Evolutionary conservation across 2,113 vertebrate species (phyloP), one percentile per base, ranked within the genome.

Genomic region (Poeciliopsis turrubarensis): DNA sequence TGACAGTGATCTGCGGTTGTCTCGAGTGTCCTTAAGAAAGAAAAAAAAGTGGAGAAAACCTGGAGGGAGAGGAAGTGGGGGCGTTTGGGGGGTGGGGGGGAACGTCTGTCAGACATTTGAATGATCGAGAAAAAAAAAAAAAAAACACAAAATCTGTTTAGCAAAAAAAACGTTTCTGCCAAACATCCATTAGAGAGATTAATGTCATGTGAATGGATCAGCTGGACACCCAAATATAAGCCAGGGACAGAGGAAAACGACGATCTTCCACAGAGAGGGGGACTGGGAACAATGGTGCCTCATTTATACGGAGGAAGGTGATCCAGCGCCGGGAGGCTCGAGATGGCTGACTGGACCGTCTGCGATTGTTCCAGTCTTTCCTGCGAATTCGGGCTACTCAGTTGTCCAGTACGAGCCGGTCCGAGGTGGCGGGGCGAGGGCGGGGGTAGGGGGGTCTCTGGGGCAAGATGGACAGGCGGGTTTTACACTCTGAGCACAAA

Each of bases 171-270:
- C 70, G 85, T 92, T 88, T 85, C 78, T 87, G 85, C 80, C 86
- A 87, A 89, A 87, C 75, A 75, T 87, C 90, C 90, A 92, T 93
- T 92, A 92, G 89, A 92, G 77, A 90, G 86, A 92, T 92, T 90
- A 89, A 85, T 47, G 80, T 90, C 89, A 90, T 91, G 91, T 83
- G 89, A 91, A 89, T 80, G 87, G 82, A 92, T 92, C 90, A 92
- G 87, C 89, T 90, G 92, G 87, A 91, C 88, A 84, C 78, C 83
- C 86, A 89, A 89, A 89, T 88, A 90, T 86, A 87, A 93, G 88
- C 81, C 85, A 87, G 84, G 79, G 83, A 89, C 76, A 69, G 82
- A 82, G 81, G 89, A 84, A 88, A 90, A 90, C 89, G 85, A 91
- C 85, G 81, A 85, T 86, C 80, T 75, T 86, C 73, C 81, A 80